Evolutionary conservation across 2,797 vertebrate genomes (phyloP).

Genomic region (Mormyrops attenuatus): DNA sequence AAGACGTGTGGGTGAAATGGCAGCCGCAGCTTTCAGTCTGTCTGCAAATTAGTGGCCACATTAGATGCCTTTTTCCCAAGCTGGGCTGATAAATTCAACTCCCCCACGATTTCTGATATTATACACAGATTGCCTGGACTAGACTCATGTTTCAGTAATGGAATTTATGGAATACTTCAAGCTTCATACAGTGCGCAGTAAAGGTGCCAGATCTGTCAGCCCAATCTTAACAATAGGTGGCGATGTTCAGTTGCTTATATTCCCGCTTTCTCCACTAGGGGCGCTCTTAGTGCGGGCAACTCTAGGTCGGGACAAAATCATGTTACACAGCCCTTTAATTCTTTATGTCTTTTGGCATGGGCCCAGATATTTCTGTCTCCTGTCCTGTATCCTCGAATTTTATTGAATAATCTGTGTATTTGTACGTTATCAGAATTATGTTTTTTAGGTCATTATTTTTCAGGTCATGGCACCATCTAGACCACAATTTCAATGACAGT

Average conservation of each 20-base stretch:
- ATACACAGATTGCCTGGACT: not conserved
- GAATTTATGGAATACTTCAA: not conserved
- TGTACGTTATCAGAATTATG: not conserved
- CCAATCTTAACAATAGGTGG: not conserved
- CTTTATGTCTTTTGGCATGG: not conserved
- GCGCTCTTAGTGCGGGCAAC: not conserved
- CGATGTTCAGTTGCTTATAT: not conserved
- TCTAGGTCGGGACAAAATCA: not conserved
- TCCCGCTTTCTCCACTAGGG: not conserved
- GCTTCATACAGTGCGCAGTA: not conserved
- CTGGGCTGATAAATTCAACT: not conserved
- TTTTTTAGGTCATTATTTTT: not conserved
- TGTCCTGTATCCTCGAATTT: not conserved
- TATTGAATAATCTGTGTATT: not conserved
- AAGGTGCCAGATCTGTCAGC: not conserved
- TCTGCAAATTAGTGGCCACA: slow-evolving; percentile 6
- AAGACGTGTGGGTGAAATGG: slow-evolving; percentile 14
- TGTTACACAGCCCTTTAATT: not conserved
- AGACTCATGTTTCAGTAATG: not conserved
- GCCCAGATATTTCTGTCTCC: not conserved
- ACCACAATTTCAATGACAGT: not conserved
- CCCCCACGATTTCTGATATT: not conserved
- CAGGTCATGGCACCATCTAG: not conserved
- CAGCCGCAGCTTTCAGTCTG: slow-evolving; percentile 5
- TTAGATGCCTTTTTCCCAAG: not conserved